Conservation (phyloP, 1,140 invertebrate genomes). For the Nebria ingens region DNA sequence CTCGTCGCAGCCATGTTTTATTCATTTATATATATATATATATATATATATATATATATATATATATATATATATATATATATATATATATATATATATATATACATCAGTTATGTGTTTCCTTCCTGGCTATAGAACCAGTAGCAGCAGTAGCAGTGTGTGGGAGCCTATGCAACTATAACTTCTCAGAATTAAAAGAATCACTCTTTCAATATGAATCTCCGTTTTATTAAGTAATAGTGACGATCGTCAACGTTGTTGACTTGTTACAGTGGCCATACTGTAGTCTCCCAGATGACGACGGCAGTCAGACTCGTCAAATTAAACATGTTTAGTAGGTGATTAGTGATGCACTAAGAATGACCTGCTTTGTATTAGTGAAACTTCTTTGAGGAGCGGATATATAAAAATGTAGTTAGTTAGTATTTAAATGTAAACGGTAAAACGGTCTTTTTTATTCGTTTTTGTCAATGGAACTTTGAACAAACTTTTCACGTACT, state of each 20-base stretch:
- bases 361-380: not conserved
- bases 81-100: not conserved
- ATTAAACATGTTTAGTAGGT: not conserved
- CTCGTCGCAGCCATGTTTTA: not conserved
- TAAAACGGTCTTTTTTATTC: too few species aligned
- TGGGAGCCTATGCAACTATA: too few species aligned
- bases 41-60: not conserved
- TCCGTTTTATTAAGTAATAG: too few species aligned
- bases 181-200: too few species aligned
- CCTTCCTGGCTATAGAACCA: constrained; percentile 3
- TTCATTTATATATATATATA: not conserved
- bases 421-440: too few species aligned
- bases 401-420: too few species aligned
- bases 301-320: not conserved
- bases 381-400: not conserved
- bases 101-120: not conserved
- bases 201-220: too few species aligned
- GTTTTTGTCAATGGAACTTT: too few species aligned
- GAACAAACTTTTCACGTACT: too few species aligned
- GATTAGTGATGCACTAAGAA: not conserved
- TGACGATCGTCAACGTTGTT: too few species aligned
- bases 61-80: not conserved
- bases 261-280: not conserved
- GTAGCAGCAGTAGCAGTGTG: too few species aligned
- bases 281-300: not conserved